Conservation (phyloP, 2,797 vertebrate genomes). For the Enteromius argenteus region DNA sequence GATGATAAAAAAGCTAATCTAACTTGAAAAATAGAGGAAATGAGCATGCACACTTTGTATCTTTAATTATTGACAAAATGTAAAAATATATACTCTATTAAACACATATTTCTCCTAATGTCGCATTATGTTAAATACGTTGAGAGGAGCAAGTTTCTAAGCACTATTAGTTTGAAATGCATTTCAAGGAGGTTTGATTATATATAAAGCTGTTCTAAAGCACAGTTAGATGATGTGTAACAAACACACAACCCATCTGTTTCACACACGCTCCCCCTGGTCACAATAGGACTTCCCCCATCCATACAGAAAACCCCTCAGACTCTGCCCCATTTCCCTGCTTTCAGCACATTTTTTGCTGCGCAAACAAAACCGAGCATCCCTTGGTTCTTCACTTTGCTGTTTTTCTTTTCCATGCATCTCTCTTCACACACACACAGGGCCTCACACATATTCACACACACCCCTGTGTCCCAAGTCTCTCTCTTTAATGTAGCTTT, state of each 20-base stretch:
- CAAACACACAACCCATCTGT: slow-evolving; percentile 20
- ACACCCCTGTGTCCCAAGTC: slow-evolving; percentile 69
- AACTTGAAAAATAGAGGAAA: not conserved
- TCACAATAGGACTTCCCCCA: slow-evolving; percentile 69
- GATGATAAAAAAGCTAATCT: not conserved
- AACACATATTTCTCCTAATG: not conserved
- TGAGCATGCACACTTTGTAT: not conserved
- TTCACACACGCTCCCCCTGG: slow-evolving; percentile 60
- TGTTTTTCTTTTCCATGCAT: slow-evolving; percentile 51
- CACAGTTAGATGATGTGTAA: slow-evolving; percentile 13
- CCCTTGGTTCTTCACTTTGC: slow-evolving; percentile 65
- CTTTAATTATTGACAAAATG: not conserved
- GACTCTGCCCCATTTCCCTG: slow-evolving; percentile 72
- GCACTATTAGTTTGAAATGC: not conserved
- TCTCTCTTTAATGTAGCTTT: slow-evolving; percentile 77
- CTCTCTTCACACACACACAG: slow-evolving; percentile 40
- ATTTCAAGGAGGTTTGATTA: slow-evolving; percentile 5
- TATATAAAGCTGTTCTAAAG: slow-evolving; percentile 15
- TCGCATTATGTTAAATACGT: not conserved
- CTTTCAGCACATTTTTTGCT: slow-evolving; percentile 84
- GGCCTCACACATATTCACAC: slow-evolving; percentile 41
- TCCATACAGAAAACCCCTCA: slow-evolving; percentile 65
- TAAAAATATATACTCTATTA: not conserved
- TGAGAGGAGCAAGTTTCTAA: not conserved
- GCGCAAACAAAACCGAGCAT: slow-evolving; percentile 78